These are phyloP conservation scores for Stictonetta naevosa DNA, from an alignment of 2,113 vertebrate species.

Conservation along the genomic window DNA sequence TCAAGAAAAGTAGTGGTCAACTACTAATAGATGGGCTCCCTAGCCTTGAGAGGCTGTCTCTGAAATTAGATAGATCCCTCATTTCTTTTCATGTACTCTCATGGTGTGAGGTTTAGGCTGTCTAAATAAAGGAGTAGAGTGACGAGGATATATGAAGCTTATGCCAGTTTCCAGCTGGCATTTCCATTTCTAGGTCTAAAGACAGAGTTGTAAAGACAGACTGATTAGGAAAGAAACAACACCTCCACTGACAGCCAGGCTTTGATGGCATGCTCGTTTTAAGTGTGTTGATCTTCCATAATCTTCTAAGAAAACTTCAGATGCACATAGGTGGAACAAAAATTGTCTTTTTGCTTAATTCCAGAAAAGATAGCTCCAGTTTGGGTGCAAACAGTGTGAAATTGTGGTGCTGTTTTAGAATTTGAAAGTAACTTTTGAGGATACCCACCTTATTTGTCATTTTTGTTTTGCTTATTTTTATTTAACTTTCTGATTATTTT, in stretches of 20 bases:
- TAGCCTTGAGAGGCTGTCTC: background rate
- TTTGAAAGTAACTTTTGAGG: background rate
- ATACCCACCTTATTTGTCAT: background rate
- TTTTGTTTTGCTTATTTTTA: background rate
- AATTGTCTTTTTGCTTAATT: background rate
- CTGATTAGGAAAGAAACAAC: background rate
- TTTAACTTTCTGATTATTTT: background rate
- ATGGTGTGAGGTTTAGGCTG: background rate
- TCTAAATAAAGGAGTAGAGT: background rate
- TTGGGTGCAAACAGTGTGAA: background rate
- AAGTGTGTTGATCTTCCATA: background rate
- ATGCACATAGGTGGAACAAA: background rate
- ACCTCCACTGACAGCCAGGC: background rate
- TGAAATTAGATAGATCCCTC: background rate
- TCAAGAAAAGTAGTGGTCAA: background rate
- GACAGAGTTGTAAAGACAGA: background rate
- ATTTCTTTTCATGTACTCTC: background rate
- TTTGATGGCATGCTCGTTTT: background rate
- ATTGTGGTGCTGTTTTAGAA: background rate
- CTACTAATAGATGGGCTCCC: background rate
- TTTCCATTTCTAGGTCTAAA: conserved; percentile 32
- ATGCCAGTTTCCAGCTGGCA: conserved; percentile 13
- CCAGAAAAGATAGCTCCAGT: background rate
- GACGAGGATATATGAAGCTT: background rate
- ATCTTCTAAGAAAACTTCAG: background rate